Conservation (phyloP, 2,113 vertebrate genomes). For the Naja naja region DNA sequence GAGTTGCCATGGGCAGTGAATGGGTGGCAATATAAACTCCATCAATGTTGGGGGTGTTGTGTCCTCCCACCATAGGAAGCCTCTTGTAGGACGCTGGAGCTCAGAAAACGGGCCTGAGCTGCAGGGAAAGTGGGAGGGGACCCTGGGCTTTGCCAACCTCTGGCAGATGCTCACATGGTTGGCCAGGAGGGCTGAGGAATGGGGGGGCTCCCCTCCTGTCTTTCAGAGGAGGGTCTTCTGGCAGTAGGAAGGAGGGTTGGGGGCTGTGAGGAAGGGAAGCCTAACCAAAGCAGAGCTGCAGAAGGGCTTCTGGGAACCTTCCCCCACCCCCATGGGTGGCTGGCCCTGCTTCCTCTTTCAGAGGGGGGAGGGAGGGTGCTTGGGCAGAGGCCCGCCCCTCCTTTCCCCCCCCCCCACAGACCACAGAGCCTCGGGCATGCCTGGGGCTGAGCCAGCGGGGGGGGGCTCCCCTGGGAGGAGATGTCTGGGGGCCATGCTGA, state of each 20-base stretch:
- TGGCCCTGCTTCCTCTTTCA: not conserved
- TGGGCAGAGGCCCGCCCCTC: not conserved
- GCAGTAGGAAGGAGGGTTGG: not conserved
- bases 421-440: not conserved
- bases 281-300: not conserved
- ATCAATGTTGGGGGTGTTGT: not conserved
- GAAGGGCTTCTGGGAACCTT: not conserved
- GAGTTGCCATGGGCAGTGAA: no score
- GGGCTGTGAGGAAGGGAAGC: not conserved
- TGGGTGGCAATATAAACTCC: no score
- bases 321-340: not conserved
- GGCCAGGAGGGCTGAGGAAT: not conserved
- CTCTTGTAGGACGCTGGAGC: not conserved
- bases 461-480: constrained; percentile 45
- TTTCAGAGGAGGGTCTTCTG: not conserved
- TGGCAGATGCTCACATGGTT: rapidly evolving
- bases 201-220: not conserved
- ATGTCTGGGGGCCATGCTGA: constrained; percentile 66
- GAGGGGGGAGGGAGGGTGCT: not conserved
- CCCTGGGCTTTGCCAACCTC: not conserved
- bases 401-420: not conserved
- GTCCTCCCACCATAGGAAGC: not conserved
- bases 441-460: constrained; percentile 33
- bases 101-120: not conserved
- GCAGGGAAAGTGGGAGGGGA: not conserved